Percentiles rank a stretch among this genome's conserved stretches.
Conservation (phyloP, 2,888 invertebrate genomes). For the Cerastis rubricosa region DNA sequence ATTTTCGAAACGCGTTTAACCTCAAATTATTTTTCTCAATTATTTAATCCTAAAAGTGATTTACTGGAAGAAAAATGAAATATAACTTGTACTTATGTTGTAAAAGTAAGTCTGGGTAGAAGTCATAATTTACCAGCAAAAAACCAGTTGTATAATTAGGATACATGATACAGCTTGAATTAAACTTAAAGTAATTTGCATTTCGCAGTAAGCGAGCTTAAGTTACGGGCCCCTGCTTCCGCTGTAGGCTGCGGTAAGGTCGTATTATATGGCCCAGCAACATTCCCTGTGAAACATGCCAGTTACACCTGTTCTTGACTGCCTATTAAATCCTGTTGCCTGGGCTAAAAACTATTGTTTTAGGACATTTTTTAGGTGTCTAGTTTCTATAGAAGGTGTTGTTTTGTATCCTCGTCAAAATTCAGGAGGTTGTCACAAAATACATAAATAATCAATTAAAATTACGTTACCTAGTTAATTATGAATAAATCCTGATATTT, state of each 20-base stretch:
- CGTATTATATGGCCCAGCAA: constrained; percentile 46
- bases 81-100: neutral
- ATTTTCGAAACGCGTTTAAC: neutral
- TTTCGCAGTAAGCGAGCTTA: constrained; percentile 52
- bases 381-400: too few species aligned
- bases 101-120: neutral
- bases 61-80: neutral
- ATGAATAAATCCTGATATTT: too few species aligned
- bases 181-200: constrained; percentile 57
- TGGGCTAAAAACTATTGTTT: constrained; percentile 14
- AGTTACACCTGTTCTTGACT: constrained; percentile 15
- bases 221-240: constrained; percentile 53
- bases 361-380: neutral
- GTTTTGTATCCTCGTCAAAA: too few species aligned
- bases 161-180: constrained; percentile 33
- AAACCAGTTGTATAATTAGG: constrained; percentile 46
- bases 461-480: too few species aligned
- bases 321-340: constrained; percentile 30
- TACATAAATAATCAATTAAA: too few species aligned
- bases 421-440: too few species aligned
- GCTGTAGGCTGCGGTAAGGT: constrained; percentile 36
- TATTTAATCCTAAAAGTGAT: neutral
- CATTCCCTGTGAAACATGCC: constrained; percentile 33
- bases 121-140: constrained; percentile 32
- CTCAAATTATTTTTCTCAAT: neutral